Percentiles rank a stretch among this genome's conserved stretches.
phyloP scores from a whole-genome alignment of 2,113 vertebrate genomes.

The Sisor rabdophorus region DNA sequence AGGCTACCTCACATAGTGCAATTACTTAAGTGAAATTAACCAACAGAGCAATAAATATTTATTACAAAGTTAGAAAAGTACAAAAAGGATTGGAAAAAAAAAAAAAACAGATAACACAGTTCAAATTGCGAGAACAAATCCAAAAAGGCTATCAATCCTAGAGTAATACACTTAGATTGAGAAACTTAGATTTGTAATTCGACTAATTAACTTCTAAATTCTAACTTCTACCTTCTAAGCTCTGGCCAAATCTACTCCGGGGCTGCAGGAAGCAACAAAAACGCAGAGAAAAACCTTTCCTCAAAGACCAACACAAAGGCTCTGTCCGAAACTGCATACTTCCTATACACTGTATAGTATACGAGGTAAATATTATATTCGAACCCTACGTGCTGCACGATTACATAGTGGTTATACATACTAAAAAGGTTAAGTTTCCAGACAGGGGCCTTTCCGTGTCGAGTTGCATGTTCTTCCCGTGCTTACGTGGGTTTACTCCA shows the following conservation, averaged over 20 bases:
- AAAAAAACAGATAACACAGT: conserved; percentile 41
- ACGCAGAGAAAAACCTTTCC: conserved; percentile 42
- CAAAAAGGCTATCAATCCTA: conserved; percentile 54
- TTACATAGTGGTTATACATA: too few relatives aligned
- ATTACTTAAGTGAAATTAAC: conserved; percentile 63
- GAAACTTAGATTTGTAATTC: conserved; percentile 61
- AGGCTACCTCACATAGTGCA: conserved; percentile 50
- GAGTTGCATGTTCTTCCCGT: too few relatives aligned
- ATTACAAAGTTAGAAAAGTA: conserved; percentile 52
- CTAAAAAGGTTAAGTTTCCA: too few relatives aligned
- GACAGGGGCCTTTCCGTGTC: too few relatives aligned
- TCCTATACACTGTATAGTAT: too few relatives aligned
- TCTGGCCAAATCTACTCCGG: conserved; percentile 45
- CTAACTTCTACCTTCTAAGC: conserved; percentile 51
- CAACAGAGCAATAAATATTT: conserved; percentile 52
- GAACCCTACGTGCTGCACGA: too few relatives aligned
- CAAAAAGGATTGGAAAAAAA: conserved; percentile 27
- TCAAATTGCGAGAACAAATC: conserved; percentile 54
- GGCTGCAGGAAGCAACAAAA: conserved; percentile 49
- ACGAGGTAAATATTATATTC: too few relatives aligned
- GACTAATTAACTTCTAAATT: conserved; percentile 58
- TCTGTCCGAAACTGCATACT: too few relatives aligned
- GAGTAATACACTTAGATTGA: conserved; percentile 56
- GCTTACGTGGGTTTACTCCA: too few relatives aligned
- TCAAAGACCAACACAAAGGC: conserved; percentile 45